Evolutionary conservation across 2,888 invertebrate species (phyloP).

Genomic region (Microctonus hyperodae): DNA sequence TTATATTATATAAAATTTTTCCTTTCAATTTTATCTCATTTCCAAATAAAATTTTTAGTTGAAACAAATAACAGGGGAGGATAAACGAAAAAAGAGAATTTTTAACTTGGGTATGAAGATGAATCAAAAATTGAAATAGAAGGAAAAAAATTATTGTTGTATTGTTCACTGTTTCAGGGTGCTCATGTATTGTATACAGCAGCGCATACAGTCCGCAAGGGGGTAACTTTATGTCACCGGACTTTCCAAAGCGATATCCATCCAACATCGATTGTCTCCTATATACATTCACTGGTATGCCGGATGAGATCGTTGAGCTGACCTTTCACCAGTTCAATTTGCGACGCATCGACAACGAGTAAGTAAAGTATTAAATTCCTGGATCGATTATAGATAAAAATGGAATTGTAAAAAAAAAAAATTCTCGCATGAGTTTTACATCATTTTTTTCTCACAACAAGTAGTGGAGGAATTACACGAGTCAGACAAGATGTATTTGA

Average conservation of each 20-base stretch:
- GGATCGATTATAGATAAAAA: too few relatives aligned
- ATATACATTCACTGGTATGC: conserved; percentile 81
- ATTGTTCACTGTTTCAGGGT: conserved; percentile 71
- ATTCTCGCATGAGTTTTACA: too few relatives aligned
- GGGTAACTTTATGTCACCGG: conserved; percentile 84
- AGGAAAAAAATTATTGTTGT: conserved; percentile 34
- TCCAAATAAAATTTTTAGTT: background rate
- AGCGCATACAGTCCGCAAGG: conserved; percentile 80
- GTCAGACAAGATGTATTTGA: background rate
- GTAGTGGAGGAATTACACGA: too few relatives aligned
- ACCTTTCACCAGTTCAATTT: conserved; percentile 83
- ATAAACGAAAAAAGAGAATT: background rate
- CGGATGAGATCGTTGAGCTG: conserved; percentile 83
- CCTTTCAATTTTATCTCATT: conserved; percentile 17
- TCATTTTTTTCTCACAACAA: too few relatives aligned
- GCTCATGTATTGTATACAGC: conserved; percentile 83
- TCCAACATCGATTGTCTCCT: conserved; percentile 80
- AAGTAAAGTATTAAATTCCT: conserved; percentile 62
- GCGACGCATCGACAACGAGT: conserved; percentile 73
- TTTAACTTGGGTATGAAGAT: background rate
- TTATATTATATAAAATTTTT: conserved; percentile 36
- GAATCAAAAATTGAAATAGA: background rate
- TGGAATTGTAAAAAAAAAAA: too few relatives aligned
- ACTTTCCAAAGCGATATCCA: conserved; percentile 81
- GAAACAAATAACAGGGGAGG: background rate